A percentile compares a stretch with the other conserved stretches of the same genome.
phyloP scores from a whole-genome alignment of 2,797 vertebrate genomes.

The Myripristis jacobus region DNA sequence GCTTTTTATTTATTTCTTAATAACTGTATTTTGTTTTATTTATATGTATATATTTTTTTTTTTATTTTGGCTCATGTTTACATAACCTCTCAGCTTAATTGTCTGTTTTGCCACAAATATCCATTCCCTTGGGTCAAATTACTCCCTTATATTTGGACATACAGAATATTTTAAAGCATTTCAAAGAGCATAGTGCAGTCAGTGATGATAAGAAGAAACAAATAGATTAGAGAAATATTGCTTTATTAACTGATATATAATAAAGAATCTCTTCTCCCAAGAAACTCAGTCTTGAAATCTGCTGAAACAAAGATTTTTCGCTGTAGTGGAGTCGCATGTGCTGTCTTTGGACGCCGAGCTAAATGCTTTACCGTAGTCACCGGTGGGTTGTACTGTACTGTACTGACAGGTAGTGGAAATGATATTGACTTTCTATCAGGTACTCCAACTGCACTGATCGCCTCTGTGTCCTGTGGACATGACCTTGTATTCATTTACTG shows the following conservation, averaged over 20 bases:
- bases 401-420: constrained; percentile 34
- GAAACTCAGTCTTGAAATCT: constrained; percentile 10
- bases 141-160: constrained; percentile 37
- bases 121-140: constrained; percentile 17
- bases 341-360: neutral
- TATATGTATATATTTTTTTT: too few relatives aligned
- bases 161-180: constrained; percentile 42
- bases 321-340: constrained; percentile 30
- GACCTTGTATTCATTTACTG: constrained; percentile 64
- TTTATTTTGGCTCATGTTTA: constrained; percentile 42
- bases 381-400: constrained; percentile 13
- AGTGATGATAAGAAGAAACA: constrained; percentile 25
- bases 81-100: constrained; percentile 39
- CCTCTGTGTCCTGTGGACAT: constrained; percentile 87
- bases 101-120: constrained; percentile 29
- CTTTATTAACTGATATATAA: constrained; percentile 24
- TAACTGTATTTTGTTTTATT: constrained; percentile 25
- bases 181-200: constrained; percentile 36
- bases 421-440: constrained; percentile 76
- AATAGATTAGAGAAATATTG: constrained; percentile 18
- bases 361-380: too few relatives aligned
- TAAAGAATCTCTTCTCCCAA: constrained; percentile 15
- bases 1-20: constrained; percentile 24
- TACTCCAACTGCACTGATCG: constrained; percentile 79
- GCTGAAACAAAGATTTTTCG: constrained; percentile 27